Conservation (phyloP, 2,113 vertebrate genomes). For the Pimephales promelas region DNA sequence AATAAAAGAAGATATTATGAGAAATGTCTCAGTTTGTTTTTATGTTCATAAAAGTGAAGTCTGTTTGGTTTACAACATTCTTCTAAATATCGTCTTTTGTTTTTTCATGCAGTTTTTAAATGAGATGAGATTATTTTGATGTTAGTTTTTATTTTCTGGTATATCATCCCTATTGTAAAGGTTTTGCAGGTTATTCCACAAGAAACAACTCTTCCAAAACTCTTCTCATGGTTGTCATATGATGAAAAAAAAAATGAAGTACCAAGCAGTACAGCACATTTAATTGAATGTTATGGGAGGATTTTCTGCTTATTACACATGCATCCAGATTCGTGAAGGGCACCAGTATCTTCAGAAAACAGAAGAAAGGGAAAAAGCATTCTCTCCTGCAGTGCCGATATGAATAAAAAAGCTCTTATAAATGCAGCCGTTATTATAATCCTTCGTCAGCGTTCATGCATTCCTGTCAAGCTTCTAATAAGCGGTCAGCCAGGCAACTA, state of each 20-base stretch:
- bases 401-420: not conserved
- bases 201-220: not conserved
- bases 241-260: not conserved
- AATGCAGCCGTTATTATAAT: not conserved
- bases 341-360: not conserved
- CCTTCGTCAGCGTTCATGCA: not conserved
- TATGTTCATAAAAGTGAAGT: not conserved
- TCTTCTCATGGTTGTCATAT: not conserved
- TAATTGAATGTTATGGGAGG: not conserved
- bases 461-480: slow-evolving; percentile 26
- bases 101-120: not conserved
- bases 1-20: not conserved
- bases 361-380: not conserved
- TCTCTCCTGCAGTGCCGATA: not conserved
- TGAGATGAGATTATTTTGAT: not conserved
- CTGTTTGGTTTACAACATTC: not conserved
- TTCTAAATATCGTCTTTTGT: not conserved
- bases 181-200: not conserved
- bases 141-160: not conserved
- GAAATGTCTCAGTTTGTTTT: not conserved
- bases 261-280: not conserved
- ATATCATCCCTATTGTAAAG: not conserved
- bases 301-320: not conserved
- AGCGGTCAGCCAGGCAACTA: slow-evolving; percentile 20
- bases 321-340: not conserved